phyloP scores from a whole-genome alignment of 2,888 invertebrate species.

The Drosophila percnosoma region DNA sequence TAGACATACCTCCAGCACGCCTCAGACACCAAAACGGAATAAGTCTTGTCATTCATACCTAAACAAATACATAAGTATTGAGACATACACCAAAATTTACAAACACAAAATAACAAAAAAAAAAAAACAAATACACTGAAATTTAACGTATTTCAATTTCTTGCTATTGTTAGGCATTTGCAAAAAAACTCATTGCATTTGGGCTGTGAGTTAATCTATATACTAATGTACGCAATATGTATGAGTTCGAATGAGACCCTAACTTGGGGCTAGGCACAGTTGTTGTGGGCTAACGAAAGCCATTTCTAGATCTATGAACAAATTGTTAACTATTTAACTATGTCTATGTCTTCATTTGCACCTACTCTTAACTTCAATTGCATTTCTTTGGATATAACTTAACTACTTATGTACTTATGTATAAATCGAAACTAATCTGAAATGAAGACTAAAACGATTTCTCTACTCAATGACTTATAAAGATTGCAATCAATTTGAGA shows the following conservation, averaged over 20 bases:
- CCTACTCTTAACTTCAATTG: slow-evolving; percentile 42
- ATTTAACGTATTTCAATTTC: slow-evolving; percentile 25
- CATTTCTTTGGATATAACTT: slow-evolving; percentile 42
- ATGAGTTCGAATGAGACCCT: slow-evolving; percentile 6
- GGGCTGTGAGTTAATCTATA: slow-evolving; percentile 70
- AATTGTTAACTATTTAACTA: slow-evolving; percentile 50
- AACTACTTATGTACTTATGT: slow-evolving; percentile 40
- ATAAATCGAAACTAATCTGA: slow-evolving; percentile 59
- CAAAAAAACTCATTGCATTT: slow-evolving; percentile 60
- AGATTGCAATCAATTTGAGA: slow-evolving; percentile 76
- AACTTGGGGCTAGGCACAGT: slow-evolving; percentile 17
- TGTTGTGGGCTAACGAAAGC: slow-evolving; percentile 42
- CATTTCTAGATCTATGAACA: slow-evolving; percentile 38
- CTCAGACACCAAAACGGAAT: slow-evolving; percentile 46
- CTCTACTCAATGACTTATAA: slow-evolving; percentile 75
- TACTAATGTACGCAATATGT: slow-evolving; percentile 29
- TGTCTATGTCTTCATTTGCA: slow-evolving; percentile 31
- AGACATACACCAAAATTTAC: slow-evolving; percentile 5
- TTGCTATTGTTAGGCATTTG: slow-evolving; percentile 38
- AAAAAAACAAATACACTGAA: slow-evolving; percentile 12
- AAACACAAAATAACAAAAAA: not conserved
- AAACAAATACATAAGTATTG: slow-evolving; percentile 12
- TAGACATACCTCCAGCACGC: slow-evolving; percentile 71
- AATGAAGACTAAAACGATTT: slow-evolving; percentile 61
- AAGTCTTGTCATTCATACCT: slow-evolving; percentile 39